These are phyloP conservation scores for Hoplostethus atlanticus DNA, from an alignment of 2,797 vertebrate species.

Conservation along the genomic window DNA sequence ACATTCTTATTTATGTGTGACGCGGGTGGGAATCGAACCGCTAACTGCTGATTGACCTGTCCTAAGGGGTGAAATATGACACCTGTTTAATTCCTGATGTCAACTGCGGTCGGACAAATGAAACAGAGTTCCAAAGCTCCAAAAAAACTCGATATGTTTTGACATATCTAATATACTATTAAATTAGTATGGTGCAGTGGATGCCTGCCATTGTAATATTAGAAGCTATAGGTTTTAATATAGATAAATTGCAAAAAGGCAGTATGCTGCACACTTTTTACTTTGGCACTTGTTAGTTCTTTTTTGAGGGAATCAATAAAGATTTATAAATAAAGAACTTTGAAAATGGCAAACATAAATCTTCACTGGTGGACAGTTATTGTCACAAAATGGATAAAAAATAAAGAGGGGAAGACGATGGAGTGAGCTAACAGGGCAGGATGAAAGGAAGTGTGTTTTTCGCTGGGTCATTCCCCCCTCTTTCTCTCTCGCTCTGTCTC, in stretches of 20 bases:
- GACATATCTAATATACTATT: not conserved
- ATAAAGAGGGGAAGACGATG: constrained; percentile 49
- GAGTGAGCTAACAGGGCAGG: constrained; percentile 25
- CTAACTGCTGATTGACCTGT: too few relatives aligned
- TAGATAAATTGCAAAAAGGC: constrained; percentile 12
- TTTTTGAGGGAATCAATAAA: constrained; percentile 46
- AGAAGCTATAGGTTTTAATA: constrained; percentile 22
- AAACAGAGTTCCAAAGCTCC: not conserved
- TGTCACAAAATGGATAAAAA: constrained; percentile 46
- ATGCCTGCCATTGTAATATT: not conserved
- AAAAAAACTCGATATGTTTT: not conserved
- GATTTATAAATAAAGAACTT: constrained; percentile 31
- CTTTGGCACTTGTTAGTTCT: constrained; percentile 10
- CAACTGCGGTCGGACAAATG: not conserved
- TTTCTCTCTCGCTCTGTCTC: not conserved
- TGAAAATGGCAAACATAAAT: constrained; percentile 47
- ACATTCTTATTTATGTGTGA: not conserved
- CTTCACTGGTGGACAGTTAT: constrained; percentile 48
- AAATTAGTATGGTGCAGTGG: not conserved
- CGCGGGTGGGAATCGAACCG: not conserved
- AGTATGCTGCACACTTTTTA: constrained; percentile 19
- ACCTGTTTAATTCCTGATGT: not conserved
- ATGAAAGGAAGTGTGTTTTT: constrained; percentile 33
- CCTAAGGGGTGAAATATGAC: not conserved
- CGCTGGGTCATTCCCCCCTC: constrained; percentile 29